These are phyloP conservation scores for Subacronicta megacephala DNA, from an alignment of 2,888 invertebrate genomes.

Conservation along the genomic window DNA sequence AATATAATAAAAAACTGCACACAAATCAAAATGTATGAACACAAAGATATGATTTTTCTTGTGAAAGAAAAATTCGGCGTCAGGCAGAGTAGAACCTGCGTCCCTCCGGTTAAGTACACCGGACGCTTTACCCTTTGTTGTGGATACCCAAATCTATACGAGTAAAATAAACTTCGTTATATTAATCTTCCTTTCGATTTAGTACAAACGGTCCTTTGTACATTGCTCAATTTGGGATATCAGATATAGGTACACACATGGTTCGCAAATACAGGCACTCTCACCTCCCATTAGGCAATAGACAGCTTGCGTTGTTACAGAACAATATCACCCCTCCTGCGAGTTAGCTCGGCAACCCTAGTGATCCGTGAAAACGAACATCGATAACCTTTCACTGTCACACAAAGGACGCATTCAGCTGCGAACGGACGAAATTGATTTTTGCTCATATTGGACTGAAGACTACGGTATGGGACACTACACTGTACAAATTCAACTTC, in stretches of 20 bases:
- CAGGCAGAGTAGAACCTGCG: too few species aligned
- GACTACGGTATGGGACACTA: slow-evolving; percentile 43
- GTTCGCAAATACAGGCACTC: slow-evolving; percentile 43
- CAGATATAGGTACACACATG: slow-evolving; percentile 31
- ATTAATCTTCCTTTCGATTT: background rate
- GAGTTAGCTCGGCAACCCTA: slow-evolving; percentile 67
- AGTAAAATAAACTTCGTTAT: too few species aligned
- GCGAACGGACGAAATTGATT: slow-evolving; percentile 84
- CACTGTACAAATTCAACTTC: slow-evolving; percentile 48
- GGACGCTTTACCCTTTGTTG: too few species aligned
- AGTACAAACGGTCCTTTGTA: background rate
- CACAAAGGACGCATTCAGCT: slow-evolving; percentile 83
- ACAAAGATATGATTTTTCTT: too few species aligned
- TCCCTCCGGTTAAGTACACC: too few species aligned
- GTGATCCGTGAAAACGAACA: slow-evolving; percentile 84
- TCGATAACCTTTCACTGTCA: slow-evolving; percentile 84
- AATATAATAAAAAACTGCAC: too few species aligned
- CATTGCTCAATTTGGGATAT: background rate
- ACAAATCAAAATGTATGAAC: too few species aligned
- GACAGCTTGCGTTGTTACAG: slow-evolving; percentile 69
- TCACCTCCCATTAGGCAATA: slow-evolving; percentile 62
- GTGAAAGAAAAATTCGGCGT: too few species aligned
- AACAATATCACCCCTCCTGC: slow-evolving; percentile 69
- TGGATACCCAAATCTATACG: too few species aligned
- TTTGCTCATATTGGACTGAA: slow-evolving; percentile 77